Evolutionary conservation across 30 jellyfish, hydroid and myxozoan species (phyloP), one percentile per base, ranked within the genome.

Genomic region (Aurelia sp.): DNA sequence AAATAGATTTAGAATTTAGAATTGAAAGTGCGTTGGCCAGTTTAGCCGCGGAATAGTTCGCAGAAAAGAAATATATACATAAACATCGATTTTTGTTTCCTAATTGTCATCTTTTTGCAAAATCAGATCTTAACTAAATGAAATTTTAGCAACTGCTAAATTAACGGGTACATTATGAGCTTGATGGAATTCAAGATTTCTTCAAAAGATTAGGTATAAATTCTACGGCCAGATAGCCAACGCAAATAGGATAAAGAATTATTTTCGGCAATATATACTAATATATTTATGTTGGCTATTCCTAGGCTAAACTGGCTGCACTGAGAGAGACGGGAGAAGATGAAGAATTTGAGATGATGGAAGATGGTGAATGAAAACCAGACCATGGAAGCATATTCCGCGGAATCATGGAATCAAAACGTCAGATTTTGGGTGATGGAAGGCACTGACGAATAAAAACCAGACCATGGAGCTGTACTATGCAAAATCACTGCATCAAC

Each of bases 251-350:
- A 48, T 10, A 50, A 73, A 2, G 52, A 69, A 69, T 24, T 24
- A 21, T 27, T 55, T 24, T 11, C 44, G 50, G 19, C 41, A 21
- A 24, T 21, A 17, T 41, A 11, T 21, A 24, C 31, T 21, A 5
- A 21, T 21, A 21, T 11, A 11, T 58, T 61, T 53, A 62, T 84
- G 85, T 72, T 84, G 93, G 76, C 93, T 84, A 84, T 84, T 65
- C 93, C 69, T 84, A 84, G 93, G 93, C 93, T 84, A 84, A 63
- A 84, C 93, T 84, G 93, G 88, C 88, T 6, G 88, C 81, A 73
- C 88, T 65, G 78, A 21, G 93, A 55, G 93, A 84, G 82, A 60
- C 85, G 52, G 93, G 85, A 84, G 93, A 84, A 66, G 93, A 84
- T 40, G 93, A 84, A 44, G 93, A 84, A 52, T 76, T 70, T 70